phyloP scores from a whole-genome alignment of 35 echinoderm and acorn worm species.

The Apostichopus parvimensis region DNA sequence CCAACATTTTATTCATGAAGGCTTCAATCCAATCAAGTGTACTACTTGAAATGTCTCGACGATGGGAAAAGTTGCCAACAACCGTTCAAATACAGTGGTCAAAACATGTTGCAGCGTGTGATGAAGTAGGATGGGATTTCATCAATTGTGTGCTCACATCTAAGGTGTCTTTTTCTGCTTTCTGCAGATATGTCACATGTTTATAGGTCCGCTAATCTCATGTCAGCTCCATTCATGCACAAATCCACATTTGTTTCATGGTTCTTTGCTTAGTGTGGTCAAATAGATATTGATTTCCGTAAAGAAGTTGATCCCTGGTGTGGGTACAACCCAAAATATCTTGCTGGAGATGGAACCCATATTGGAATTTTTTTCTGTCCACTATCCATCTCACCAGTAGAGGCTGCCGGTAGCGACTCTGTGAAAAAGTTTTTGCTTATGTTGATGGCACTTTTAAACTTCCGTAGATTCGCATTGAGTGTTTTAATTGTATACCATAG shows the following conservation, averaged over 20 bases:
- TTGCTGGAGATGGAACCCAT: constrained; percentile 18
- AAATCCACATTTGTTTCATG: constrained; percentile 32
- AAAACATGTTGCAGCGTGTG: constrained; percentile 11
- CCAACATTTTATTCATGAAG: no score
- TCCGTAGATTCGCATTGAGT: no score
- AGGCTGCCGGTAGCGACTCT: not conserved
- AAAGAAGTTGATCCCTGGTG: constrained; percentile 34
- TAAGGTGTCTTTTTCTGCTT: not conserved
- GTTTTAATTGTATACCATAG: no score
- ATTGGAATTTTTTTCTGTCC: constrained; percentile 6
- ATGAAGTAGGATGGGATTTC: constrained; percentile 34
- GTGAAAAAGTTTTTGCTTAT: not conserved
- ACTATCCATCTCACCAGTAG: not conserved
- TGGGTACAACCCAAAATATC: constrained; percentile 40
- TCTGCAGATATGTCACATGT: not conserved
- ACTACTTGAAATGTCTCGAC: no score
- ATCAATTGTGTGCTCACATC: constrained; percentile 10
- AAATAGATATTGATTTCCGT: not conserved
- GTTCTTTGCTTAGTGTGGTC: constrained; percentile 31
- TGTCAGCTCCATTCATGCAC: constrained; percentile 33
- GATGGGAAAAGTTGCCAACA: not conserved
- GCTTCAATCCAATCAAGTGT: no score
- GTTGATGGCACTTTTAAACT: no score
- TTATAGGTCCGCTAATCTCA: not conserved
- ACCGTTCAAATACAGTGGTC: constrained; percentile 4